Evolutionary conservation across 2,113 vertebrate genomes (phyloP).

Genomic region (Rhea americana): DNA sequence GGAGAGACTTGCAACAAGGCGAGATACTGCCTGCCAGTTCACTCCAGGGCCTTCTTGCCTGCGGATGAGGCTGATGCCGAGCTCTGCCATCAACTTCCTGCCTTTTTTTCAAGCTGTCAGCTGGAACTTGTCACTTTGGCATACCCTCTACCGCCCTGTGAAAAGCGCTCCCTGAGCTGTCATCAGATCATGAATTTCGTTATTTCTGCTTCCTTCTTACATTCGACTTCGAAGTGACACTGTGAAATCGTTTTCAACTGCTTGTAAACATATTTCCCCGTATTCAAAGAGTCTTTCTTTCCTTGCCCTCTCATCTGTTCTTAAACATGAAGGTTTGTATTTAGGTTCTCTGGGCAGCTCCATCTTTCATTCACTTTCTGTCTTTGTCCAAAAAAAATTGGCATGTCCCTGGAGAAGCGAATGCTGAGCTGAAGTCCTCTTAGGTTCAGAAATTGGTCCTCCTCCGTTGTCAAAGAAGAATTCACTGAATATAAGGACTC

Average conservation of each 20-base stretch:
- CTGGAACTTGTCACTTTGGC: background rate
- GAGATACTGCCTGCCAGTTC: accelerated
- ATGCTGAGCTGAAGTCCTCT: background rate
- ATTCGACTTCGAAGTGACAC: background rate
- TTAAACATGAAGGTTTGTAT: background rate
- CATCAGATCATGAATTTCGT: background rate
- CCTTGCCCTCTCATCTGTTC: background rate
- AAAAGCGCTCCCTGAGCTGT: background rate
- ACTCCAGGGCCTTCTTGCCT: background rate
- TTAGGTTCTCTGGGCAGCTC: background rate
- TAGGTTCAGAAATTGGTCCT: background rate
- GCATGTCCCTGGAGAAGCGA: background rate
- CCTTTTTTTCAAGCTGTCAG: background rate
- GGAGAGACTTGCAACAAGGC: background rate
- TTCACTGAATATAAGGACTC: background rate
- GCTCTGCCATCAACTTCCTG: background rate
- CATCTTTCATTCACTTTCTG: background rate
- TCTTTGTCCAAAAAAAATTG: background rate
- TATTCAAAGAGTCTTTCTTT: background rate
- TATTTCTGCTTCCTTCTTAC: background rate
- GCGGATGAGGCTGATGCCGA: background rate
- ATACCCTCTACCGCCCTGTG: accelerated
- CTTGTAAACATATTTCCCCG: background rate
- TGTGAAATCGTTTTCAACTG: background rate
- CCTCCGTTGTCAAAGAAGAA: background rate